phyloP scores from a whole-genome alignment of 2,888 invertebrate genomes.

The Adelognathus sp. region DNA sequence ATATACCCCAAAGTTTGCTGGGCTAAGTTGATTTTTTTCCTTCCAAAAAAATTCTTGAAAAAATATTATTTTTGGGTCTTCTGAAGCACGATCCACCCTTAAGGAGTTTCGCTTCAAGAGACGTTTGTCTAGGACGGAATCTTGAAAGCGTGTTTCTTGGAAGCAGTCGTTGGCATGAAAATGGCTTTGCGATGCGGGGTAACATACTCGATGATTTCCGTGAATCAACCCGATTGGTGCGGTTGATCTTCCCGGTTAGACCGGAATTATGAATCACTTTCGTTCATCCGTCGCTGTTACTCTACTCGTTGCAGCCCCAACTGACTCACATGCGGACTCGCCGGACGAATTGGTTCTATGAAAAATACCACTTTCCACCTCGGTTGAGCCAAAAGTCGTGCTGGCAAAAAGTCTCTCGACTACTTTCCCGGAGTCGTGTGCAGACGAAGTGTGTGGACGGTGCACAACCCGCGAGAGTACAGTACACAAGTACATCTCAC shows the following conservation, averaged over 20 bases:
- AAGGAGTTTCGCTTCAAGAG: too few relatives aligned
- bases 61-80: too few relatives aligned
- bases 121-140: not conserved
- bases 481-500: conserved; percentile 13
- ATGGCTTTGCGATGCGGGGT: not conserved
- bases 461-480: conserved; percentile 37
- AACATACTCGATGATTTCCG: not conserved
- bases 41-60: too few relatives aligned
- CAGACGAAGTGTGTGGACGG: not conserved
- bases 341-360: conserved; percentile 21
- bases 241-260: conserved; percentile 17
- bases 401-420: conserved; percentile 10
- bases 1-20: too few relatives aligned
- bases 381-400: conserved; percentile 32
- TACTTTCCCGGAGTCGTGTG: conserved; percentile 53
- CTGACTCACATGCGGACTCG: not conserved
- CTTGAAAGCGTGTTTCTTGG: not conserved
- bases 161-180: not conserved
- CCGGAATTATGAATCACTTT: conserved; percentile 39
- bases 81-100: too few relatives aligned
- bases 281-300: too few relatives aligned
- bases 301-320: not conserved
- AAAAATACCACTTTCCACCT: conserved; percentile 58
- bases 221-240: conserved; percentile 1
- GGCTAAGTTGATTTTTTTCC: too few relatives aligned